Conservation (phyloP, 2,113 vertebrate genomes). For the Stegostoma tigrinum region DNA sequence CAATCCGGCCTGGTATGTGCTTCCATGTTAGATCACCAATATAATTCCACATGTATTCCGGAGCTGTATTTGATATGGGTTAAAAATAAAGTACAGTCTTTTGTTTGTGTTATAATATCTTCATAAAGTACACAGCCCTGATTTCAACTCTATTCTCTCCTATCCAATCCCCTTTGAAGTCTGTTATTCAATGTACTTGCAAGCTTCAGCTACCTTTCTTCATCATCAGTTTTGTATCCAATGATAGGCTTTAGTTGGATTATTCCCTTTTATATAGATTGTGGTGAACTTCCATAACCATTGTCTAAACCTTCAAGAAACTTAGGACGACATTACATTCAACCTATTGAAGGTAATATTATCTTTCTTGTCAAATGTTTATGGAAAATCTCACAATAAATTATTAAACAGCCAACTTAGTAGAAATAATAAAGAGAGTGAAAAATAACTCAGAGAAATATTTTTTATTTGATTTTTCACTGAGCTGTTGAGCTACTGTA, state of each 20-base stretch:
- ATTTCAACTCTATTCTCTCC: neutral
- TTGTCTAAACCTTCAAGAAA: neutral
- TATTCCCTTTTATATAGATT: neutral
- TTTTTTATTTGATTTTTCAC: neutral
- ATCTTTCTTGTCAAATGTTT: neutral
- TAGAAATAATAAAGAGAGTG: neutral
- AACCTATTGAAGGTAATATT: neutral
- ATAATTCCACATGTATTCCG: neutral
- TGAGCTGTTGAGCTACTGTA: neutral
- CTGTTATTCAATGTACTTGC: neutral
- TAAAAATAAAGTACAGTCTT: too few relatives aligned
- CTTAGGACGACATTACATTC: neutral
- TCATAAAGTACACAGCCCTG: neutral
- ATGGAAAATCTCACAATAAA: neutral
- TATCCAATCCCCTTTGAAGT: neutral
- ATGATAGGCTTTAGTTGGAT: neutral
- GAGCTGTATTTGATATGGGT: neutral
- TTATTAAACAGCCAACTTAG: neutral
- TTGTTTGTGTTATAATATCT: neutral
- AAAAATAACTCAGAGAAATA: conserved; percentile 3
- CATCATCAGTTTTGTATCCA: neutral
- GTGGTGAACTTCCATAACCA: neutral
- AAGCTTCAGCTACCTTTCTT: neutral
- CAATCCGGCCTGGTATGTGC: too few relatives aligned
- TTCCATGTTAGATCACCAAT: neutral